A percentile compares a stretch with the other conserved stretches of the same genome.
phyloP scores from a whole-genome alignment of 2,888 invertebrate species.

The Philopedon plagiatum region DNA sequence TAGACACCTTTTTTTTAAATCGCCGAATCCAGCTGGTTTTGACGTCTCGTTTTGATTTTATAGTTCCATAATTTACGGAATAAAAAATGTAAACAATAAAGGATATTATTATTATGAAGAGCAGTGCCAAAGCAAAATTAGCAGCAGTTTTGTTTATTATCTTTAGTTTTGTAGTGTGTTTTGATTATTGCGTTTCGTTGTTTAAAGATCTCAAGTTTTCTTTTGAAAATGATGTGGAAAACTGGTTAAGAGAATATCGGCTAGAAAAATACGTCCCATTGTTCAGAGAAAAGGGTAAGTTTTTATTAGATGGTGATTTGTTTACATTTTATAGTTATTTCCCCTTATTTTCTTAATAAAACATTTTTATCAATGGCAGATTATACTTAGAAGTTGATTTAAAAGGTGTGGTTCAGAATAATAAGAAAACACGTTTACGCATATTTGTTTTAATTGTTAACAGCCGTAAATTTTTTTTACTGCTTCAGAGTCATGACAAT shows the following conservation, averaged over 20 bases:
- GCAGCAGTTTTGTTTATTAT: constrained; percentile 69
- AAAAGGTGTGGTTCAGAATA: too few species aligned
- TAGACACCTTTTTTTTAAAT: too few species aligned
- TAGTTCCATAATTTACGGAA: neutral
- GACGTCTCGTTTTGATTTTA: constrained; percentile 12
- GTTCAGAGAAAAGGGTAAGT: constrained; percentile 81
- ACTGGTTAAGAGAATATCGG: constrained; percentile 83
- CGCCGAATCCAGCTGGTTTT: constrained; percentile 29
- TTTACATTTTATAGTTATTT: neutral
- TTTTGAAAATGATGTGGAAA: constrained; percentile 73
- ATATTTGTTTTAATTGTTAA: too few species aligned
- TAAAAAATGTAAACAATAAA: constrained; percentile 49
- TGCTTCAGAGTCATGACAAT: too few species aligned
- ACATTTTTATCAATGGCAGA: too few species aligned
- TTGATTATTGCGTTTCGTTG: constrained; percentile 69
- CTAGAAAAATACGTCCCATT: constrained; percentile 79
- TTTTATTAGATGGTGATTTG: neutral
- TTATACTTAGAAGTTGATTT: too few species aligned
- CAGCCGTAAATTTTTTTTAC: too few species aligned
- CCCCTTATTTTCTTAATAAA: neutral
- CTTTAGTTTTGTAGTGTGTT: constrained; percentile 69
- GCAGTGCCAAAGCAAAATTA: constrained; percentile 69
- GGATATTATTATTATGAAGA: constrained; percentile 60
- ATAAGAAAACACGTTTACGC: too few species aligned
- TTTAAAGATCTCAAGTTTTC: constrained; percentile 67